These are phyloP conservation scores for Dipodomys stephensi DNA, from an alignment of 2,113 vertebrate genomes.

Conservation along the genomic window DNA sequence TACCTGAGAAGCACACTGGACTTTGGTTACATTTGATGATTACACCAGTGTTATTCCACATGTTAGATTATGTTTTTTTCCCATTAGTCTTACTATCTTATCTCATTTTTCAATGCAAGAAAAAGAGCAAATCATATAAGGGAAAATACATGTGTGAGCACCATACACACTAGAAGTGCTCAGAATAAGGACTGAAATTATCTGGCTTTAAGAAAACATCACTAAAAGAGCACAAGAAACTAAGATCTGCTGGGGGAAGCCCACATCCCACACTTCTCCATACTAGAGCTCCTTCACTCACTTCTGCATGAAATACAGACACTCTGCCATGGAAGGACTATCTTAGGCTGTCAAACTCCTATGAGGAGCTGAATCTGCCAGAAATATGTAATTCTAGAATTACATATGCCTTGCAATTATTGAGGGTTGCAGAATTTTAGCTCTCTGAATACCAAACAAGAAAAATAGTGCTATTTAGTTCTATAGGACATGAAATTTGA, in stretches of 20 bases:
- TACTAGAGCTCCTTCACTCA: conserved; percentile 28
- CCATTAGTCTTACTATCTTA: conserved; percentile 81
- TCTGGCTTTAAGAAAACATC: conserved; percentile 74
- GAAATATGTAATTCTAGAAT: conserved; percentile 78
- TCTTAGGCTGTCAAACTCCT: conserved; percentile 73
- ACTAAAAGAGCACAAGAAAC: conserved; percentile 61
- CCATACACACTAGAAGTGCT: conserved; percentile 76
- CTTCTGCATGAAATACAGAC: conserved; percentile 70
- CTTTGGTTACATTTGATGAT: conserved; percentile 82
- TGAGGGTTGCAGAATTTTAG: conserved; percentile 72
- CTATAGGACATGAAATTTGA: neutral
- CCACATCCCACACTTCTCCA: neutral
- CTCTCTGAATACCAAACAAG: conserved; percentile 65
- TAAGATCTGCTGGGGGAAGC: neutral
- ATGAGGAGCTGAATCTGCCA: conserved; percentile 75
- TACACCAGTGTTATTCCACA: conserved; percentile 78
- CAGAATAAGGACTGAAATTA: conserved; percentile 65
- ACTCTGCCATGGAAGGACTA: conserved; percentile 61
- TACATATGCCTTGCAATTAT: conserved; percentile 73
- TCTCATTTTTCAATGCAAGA: conserved; percentile 75
- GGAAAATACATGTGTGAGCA: conserved; percentile 79
- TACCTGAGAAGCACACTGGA: conserved; percentile 60
- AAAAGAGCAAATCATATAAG: conserved; percentile 73
- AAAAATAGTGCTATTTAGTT: conserved; percentile 63
- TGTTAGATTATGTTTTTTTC: conserved; percentile 80